Evolutionary conservation across 1,140 invertebrate species (phyloP).

Genomic region (Carposina sasakii): DNA sequence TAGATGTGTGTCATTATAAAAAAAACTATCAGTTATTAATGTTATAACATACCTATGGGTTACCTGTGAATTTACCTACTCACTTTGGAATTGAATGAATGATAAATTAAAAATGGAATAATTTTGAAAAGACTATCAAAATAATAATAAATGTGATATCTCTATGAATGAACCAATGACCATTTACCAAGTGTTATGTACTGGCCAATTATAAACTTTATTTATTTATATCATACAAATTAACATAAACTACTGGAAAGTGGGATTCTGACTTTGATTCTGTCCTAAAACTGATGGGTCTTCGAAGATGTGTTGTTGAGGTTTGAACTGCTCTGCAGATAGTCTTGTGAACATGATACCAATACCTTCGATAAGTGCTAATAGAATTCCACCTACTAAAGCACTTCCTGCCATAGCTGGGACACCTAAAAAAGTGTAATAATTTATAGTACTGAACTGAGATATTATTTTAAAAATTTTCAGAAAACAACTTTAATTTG

Average conservation of each 20-base stretch:
- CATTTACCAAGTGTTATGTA: conserved; percentile 95
- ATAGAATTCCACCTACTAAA: conserved; percentile 92
- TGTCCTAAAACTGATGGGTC: conserved; percentile 79
- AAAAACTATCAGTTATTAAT: conserved; percentile 40
- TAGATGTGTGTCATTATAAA: no score
- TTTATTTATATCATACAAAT: conserved; percentile 82
- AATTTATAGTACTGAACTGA: no score
- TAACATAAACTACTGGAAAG: conserved; percentile 46
- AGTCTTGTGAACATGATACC: conserved; percentile 93
- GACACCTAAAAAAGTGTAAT: conserved; percentile 65
- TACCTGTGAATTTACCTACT: no score
- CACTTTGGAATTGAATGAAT: no score
- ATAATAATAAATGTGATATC: no score
- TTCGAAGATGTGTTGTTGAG: conserved; percentile 79
- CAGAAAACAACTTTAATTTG: background rate
- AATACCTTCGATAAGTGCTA: conserved; percentile 97
- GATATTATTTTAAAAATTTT: background rate
- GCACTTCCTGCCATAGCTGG: conserved; percentile 96
- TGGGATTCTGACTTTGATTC: conserved; percentile 40
- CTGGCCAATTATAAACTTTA: no score
- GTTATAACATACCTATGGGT: conserved; percentile 43
- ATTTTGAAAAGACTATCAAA: no score
- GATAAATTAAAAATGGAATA: no score
- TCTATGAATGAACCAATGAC: no score
- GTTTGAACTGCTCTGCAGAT: conserved; percentile 92